Evolutionary conservation across 2,888 invertebrate genomes (phyloP).

Genomic region (Xestia sexstrigata): DNA sequence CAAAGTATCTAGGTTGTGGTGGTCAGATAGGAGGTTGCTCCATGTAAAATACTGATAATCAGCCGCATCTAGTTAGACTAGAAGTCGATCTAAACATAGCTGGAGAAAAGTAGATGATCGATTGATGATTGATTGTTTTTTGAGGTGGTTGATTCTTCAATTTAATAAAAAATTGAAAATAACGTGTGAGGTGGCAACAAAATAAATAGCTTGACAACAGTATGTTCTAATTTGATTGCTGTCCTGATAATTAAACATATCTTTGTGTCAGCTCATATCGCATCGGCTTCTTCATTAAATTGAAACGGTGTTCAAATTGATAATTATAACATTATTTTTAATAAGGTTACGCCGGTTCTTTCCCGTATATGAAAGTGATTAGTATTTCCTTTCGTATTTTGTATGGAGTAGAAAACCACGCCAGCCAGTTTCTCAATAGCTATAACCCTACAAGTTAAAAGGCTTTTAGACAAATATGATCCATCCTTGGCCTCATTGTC

Average conservation of each 20-base stretch:
- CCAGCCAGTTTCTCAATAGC: too few relatives aligned
- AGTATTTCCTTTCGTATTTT: too few relatives aligned
- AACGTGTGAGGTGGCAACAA: background rate
- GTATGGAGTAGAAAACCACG: too few relatives aligned
- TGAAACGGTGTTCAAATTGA: background rate
- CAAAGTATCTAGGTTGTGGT: background rate
- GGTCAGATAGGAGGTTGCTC: background rate
- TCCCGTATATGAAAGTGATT: too few relatives aligned
- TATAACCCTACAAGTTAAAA: too few relatives aligned
- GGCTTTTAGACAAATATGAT: too few relatives aligned
- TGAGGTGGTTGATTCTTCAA: too few relatives aligned
- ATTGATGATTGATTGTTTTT: too few relatives aligned
- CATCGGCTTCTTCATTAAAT: background rate
- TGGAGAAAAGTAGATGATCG: background rate
- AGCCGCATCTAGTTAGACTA: background rate
- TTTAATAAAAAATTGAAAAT: background rate
- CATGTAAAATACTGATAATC: background rate
- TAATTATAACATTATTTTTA: conserved; percentile 5
- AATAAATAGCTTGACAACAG: background rate
- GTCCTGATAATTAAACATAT: background rate
- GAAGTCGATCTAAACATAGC: background rate
- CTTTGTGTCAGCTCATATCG: background rate
- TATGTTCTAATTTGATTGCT: background rate
- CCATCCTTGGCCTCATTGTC: too few relatives aligned
- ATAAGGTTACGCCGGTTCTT: too few relatives aligned